Base-by-base conservation (phyloP, 1,140 invertebrate genomes). In the Drosophila subobscura region DNA sequence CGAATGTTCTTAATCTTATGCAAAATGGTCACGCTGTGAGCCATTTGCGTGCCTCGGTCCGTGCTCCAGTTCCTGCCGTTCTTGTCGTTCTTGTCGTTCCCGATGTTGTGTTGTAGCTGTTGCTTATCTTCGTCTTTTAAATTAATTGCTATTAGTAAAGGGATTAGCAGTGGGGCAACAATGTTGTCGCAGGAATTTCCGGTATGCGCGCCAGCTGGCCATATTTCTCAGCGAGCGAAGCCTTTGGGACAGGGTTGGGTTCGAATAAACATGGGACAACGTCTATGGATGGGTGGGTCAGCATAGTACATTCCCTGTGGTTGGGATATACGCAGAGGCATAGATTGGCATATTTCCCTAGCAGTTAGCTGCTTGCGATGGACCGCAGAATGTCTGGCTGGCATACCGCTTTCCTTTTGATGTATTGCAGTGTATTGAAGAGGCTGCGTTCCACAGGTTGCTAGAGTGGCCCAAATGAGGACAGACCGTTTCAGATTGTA, bases 101-200 rank as follows among this genome's bases (percentile, higher is more conserved):
- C 66, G 52, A 60, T 67, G 46, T 45, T 66, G 44, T 41, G 20
- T 74, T 85, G 81, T 79, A 73, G 83, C 76, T 79, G 80, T 85
- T 88, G 78, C 81, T 85, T 88, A 86, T 86, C 83, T 73, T 85
- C 77, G 72, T 81, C 71, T 71, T 90, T 90, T 90, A 90, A 90
- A 90, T 90, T 90, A 90, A 90, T 90, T 90, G 89, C 89, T 72
- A 86, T 90, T 89, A 90, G 89, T 90, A 84, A 89, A 86, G 84
- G 89, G 84, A 89, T 90, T 90, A 89, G 84, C 78, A 83, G 81
- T 68, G 44, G 72, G 70, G 83, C 78, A 83, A 76, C 78, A 78
- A 88, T 81, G 73, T 86, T 88, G 83, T 88, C 83, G 89, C 75
- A 65, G 84, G 84, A 86, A 90, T 90, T 90, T 90, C 89, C 89